Evolutionary conservation across 2,888 invertebrate species (phyloP), one percentile per base, ranked within the genome.

Genomic region (Oligia fasciuncula): DNA sequence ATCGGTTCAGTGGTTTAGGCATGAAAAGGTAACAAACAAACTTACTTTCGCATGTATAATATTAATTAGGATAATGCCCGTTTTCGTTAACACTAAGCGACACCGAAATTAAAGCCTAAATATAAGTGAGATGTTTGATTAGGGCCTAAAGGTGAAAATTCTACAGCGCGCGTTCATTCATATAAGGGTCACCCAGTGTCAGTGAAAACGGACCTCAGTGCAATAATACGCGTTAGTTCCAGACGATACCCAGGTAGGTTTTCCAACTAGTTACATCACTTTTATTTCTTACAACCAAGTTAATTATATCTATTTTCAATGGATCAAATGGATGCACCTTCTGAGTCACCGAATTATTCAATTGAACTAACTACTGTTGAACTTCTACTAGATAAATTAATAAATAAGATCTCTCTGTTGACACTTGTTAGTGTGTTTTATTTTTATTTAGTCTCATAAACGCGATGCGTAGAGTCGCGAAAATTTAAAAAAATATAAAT

Each of bases 341-440:
- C 29, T 77, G 83, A 77, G 54, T 79, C 85, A 85, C 69, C 19
- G 57, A 77, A 78, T 85, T 80, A n/a, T 83, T 83, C 77, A 68
- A 79, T 85, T 86, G 77, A 77, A 69, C 66, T 57, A n/a, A 67
- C 73, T 62, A 76, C 60, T 69, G 72, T 76, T 57, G 74, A 51
- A n/a, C 60, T 40, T 65, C 54, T 23, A 9, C 6, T 2, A 80
- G 63, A 83, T 80, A 73, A 67, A 80, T 76, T 76, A 72, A 75
- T 60, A 62, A 73, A 75, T 66, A 66, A 73, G 51, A 69, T 69
- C 65, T 62, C 29, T 62, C 40, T 40, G 49, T 74, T 60, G 83
- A 63, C n/a, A n/a, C n/a, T n/a, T n/a, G n/a, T n/a, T n/a, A n/a
- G 5, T 51, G 57, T 65, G 23, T 69, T 57, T 77, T 65, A 49